Base-by-base conservation (phyloP, 1,140 invertebrate genomes). In the Drosophila mayri region DNA sequence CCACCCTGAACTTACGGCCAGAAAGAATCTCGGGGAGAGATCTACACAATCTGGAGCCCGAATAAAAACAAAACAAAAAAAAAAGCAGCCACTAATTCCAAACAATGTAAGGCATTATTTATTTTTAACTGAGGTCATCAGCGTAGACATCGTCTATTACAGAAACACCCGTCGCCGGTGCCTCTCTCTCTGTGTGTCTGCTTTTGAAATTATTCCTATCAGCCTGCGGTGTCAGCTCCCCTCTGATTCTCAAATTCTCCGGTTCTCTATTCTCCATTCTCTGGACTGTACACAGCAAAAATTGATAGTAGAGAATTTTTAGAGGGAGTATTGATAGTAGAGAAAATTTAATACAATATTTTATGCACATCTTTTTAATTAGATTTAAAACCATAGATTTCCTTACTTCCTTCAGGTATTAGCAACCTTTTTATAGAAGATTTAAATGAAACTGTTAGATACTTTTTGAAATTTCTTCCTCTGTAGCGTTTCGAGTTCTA, bases 101-200 rank as follows among this genome's bases (percentile, higher is more conserved):
- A 87, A 87, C 80, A 87, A 84, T 87, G 84, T 87, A 90, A 87
- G 87, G 84, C 87, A 87, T 87, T 88, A 90, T 87, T 87, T 87
- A 87, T 87, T 87, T 87, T 87, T 90, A 87, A 87, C 84, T 81
- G 84, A 87, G 84, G 84, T 87, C 84, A 87, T 88, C 83, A 79
- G 68, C 76, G 76, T 68, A 76, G 73, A 73, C 77, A 68, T 60
- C 47, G 78, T 60, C 78, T 66, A 79, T 86, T 86, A 86, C 78
- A 75, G 18, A 66, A 44, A 37, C 35, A 67, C 49, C 41, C 68
- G 54, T 37, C 68, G 59, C 40, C 49, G 28, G 49, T 50, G 47
- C 28, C 62, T 61, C 54, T 55, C 52, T 37, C 30, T n/a, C 20
- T 32, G 35, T 58, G 32, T 38, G 55, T 59, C 46, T 62, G 49